These are phyloP conservation scores for Spatulosminthurus flaviceps DNA, from an alignment of 2,888 invertebrate species.

Conservation along the genomic window DNA sequence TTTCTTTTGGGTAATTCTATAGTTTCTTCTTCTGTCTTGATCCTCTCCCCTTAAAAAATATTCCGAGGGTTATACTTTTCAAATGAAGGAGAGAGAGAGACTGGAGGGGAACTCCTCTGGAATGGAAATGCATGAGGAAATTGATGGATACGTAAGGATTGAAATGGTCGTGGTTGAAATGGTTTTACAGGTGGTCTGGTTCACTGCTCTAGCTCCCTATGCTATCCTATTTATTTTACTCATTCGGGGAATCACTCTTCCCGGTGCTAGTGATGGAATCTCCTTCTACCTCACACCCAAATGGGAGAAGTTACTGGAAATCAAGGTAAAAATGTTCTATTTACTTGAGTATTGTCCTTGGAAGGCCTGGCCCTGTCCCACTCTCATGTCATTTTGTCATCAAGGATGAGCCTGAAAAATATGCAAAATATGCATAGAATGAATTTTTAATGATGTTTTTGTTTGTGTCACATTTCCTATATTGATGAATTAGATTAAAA, in stretches of 20 bases:
- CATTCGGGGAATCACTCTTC: constrained; percentile 82
- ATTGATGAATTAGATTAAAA: too few relatives aligned
- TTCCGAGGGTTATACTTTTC: too few relatives aligned
- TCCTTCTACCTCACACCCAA: constrained; percentile 88
- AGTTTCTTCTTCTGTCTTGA: background rate
- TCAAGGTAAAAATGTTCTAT: constrained; percentile 73
- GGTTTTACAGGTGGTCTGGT: constrained; percentile 83
- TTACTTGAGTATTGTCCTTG: too few relatives aligned
- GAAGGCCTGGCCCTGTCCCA: too few relatives aligned
- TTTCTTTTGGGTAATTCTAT: background rate
- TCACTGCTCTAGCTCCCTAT: constrained; percentile 93
- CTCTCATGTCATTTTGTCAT: too few relatives aligned
- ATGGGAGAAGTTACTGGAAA: constrained; percentile 83
- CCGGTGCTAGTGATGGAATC: constrained; percentile 86
- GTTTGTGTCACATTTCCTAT: too few relatives aligned
- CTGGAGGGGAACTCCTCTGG: too few relatives aligned
- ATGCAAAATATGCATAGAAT: too few relatives aligned
- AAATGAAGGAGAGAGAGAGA: too few relatives aligned
- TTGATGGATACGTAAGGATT: background rate
- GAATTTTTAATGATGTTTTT: too few relatives aligned
- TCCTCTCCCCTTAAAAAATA: too few relatives aligned
- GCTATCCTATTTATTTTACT: constrained; percentile 86
- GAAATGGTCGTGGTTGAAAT: background rate
- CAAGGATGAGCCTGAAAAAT: too few relatives aligned
- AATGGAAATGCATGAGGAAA: background rate